Evolutionary conservation across 2,797 vertebrate species (phyloP).

Genomic region (Squalus acanthias): DNA sequence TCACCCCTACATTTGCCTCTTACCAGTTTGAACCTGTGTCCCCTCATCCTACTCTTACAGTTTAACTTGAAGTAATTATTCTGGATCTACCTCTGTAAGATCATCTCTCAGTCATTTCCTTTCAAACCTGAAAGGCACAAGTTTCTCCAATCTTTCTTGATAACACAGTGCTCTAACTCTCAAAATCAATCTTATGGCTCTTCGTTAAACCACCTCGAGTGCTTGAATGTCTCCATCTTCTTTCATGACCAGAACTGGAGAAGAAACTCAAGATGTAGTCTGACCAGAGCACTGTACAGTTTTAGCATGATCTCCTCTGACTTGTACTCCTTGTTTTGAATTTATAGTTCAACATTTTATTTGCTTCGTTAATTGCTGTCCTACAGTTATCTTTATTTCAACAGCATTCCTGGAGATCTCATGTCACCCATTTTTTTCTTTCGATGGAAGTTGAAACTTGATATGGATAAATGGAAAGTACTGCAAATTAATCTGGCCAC

Average conservation of each 20-base stretch:
- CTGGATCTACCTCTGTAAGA: not conserved
- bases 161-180: not conserved
- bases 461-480: not conserved
- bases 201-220: not conserved
- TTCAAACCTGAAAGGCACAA: not conserved
- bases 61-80: not conserved
- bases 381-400: not conserved
- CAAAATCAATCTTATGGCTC: not conserved
- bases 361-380: not conserved
- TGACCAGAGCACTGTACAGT: not conserved
- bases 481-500: not conserved
- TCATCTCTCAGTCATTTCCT: not conserved
- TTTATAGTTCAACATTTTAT: not conserved
- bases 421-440: not conserved
- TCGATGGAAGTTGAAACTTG: not conserved
- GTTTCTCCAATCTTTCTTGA: not conserved
- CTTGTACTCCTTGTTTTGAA: not conserved
- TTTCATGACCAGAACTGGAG: not conserved
- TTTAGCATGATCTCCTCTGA: not conserved
- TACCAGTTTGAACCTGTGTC: not conserved
- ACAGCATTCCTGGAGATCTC: not conserved
- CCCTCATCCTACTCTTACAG: not conserved
- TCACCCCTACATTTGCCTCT: not conserved
- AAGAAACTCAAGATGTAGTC: not conserved
- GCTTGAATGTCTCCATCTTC: not conserved